phyloP scores from a whole-genome alignment of 2,113 vertebrate genomes.

The Isichthys henryi region DNA sequence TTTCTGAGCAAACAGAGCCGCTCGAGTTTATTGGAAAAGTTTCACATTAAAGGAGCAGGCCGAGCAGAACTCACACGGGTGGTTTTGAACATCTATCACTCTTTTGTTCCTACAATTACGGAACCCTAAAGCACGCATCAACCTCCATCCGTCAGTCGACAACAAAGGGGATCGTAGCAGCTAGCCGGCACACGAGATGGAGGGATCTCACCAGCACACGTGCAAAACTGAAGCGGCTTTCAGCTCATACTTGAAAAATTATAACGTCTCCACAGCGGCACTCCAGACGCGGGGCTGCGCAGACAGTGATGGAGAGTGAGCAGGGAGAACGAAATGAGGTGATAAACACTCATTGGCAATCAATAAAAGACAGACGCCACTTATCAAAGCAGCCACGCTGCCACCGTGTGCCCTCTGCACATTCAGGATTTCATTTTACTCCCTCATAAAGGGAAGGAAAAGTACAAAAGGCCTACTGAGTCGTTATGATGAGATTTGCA shows the following conservation, averaged over 20 bases:
- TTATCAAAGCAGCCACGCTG: slow-evolving; percentile 16
- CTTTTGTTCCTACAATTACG: slow-evolving; percentile 9
- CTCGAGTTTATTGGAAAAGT: neutral
- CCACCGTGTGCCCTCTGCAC: slow-evolving; percentile 1
- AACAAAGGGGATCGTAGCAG: neutral
- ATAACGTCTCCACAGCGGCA: neutral
- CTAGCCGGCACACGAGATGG: neutral
- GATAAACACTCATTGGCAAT: slow-evolving; percentile 17
- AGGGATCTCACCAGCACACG: neutral
- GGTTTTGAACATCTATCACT: neutral
- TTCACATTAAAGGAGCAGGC: neutral
- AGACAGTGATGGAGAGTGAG: slow-evolving; percentile 18
- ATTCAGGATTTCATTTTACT: slow-evolving; percentile 17
- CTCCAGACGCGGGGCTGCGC: slow-evolving; percentile 10
- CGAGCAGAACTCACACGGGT: neutral
- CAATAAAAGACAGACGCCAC: slow-evolving; percentile 10
- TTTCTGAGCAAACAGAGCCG: neutral
- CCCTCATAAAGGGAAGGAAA: neutral
- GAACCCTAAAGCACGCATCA: neutral
- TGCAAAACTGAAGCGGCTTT: neutral
- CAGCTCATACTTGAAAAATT: neutral
- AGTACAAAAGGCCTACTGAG: neutral
- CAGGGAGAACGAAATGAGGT: slow-evolving; percentile 7
- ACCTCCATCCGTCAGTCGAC: neutral
- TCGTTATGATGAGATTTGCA: neutral